Base-by-base conservation (phyloP, 1,140 invertebrate species). In the Kradibia gibbosae region DNA sequence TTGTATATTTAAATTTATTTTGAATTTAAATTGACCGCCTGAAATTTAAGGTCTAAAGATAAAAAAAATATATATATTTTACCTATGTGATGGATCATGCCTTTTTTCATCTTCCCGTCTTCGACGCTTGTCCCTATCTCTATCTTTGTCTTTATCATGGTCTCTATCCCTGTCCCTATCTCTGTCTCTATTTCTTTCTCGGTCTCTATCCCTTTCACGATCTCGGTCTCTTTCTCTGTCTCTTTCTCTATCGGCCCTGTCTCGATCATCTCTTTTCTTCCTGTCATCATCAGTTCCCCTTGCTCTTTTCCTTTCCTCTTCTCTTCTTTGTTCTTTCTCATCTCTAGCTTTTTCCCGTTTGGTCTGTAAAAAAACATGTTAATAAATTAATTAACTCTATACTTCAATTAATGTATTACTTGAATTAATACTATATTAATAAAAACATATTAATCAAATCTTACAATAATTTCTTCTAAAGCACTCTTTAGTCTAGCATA, bases 401-500 rank as follows among this genome's bases (percentile, higher is more conserved):
- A 48, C 45, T 78, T 71, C 60, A 50, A n/a, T 65, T 48, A 74
- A 79, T 67, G 71, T n/a, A 60, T 60, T 17, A 79, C 55, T 76
- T 20, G 28, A 34, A 39, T 65, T 53, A 73, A 67, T 79, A 74
- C 39, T 31, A 15, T 31, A 67, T 22, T 67, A 22, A 42, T 28
- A 10, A 62, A 48, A 2, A 39, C 25, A 48, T 53, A 34, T 73
- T 13, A 11, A n/a, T 75, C 10, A 42, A 75, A 71, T 75, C 55
- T 57, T 70, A 83, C 62, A 22, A 70, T 42, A 55, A 83, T 79
- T 88, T 94, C 94, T 87, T 95, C 94, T 13, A 95, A 90, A 81
- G 94, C 94, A 74, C 92, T 92, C 82, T 95, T 93, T 65, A 96
- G 89, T 85, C 93, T 92, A 10, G 95, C 95, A 93, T 95, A 98